Conservation (phyloP, 2,113 vertebrate species). For the Gobius niger region DNA sequence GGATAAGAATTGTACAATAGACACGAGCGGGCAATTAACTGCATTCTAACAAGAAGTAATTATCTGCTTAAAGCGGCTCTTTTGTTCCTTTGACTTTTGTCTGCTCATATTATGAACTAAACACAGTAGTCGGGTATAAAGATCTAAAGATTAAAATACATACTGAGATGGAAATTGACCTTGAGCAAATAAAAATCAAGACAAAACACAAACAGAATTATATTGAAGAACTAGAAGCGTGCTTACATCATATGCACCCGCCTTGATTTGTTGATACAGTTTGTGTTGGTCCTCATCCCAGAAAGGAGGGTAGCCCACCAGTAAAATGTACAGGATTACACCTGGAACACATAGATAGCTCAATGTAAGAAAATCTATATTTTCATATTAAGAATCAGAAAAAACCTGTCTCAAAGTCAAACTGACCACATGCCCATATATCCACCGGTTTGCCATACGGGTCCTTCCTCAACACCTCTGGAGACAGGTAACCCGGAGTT, state of each 20-base stretch:
- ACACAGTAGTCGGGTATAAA: too few relatives aligned
- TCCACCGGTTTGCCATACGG: conserved; percentile 99
- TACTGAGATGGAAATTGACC: neutral
- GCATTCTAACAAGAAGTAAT: conserved; percentile 2
- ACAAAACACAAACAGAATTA: neutral
- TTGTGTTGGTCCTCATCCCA: conserved; percentile 99
- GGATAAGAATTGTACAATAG: conserved; percentile 26
- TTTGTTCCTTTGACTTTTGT: too few relatives aligned
- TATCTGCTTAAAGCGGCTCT: too few relatives aligned
- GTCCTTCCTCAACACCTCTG: conserved; percentile 98
- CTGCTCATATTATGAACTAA: too few relatives aligned
- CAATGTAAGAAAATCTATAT: neutral
- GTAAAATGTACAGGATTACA: conserved; percentile 97
- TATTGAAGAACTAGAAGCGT: neutral
- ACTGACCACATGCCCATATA: conserved; percentile 99
- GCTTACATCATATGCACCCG: conserved; percentile 97
- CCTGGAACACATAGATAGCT: conserved; percentile 72
- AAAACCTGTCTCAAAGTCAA: conserved; percentile 2
- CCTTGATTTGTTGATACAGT: conserved; percentile 99
- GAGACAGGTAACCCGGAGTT: conserved; percentile 96
- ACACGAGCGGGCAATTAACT: conserved; percentile 15
- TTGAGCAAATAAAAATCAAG: neutral
- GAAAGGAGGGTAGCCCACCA: conserved; percentile 98
- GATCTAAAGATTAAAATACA: neutral
- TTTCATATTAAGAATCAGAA: neutral